Conservation (phyloP, 2,113 vertebrate species). For the Tyto alba region DNA sequence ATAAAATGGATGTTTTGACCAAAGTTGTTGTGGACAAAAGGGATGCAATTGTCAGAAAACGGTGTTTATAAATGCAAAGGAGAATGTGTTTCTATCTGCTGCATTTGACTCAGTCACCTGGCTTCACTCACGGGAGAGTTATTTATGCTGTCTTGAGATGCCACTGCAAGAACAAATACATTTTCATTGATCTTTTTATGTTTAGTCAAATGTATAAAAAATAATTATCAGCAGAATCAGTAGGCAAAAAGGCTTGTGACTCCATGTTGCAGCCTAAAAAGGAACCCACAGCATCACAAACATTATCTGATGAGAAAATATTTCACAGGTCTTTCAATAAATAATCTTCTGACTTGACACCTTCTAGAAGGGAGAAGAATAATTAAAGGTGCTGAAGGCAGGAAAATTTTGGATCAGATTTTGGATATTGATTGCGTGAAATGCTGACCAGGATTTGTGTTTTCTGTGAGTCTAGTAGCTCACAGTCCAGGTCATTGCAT, state of each 20-base stretch:
- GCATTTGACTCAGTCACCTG: not conserved
- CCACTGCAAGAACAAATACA: not conserved
- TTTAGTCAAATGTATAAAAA: not conserved
- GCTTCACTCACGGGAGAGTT: not conserved
- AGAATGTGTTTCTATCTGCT: not conserved
- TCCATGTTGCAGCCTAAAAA: not conserved
- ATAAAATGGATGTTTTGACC: not conserved
- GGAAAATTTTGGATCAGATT: not conserved
- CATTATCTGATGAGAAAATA: not conserved
- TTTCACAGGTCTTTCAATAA: not conserved
- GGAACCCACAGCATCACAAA: not conserved
- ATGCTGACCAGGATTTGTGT: not conserved
- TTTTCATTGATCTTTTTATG: not conserved
- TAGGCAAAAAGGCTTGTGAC: not conserved
- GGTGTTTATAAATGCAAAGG: not conserved
- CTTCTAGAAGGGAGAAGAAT: not conserved
- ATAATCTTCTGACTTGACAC: not conserved
- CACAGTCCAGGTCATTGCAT: not conserved
- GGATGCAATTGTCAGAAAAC: not conserved
- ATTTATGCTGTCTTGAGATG: not conserved
- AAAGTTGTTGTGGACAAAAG: not conserved
- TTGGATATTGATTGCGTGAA: not conserved
- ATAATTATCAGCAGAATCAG: not conserved
- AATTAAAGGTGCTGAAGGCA: conserved; percentile 2
- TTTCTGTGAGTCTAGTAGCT: not conserved